Evolutionary conservation across 2,113 vertebrate species (phyloP), one percentile per base, ranked within the genome.

Genomic region (Rostratula benghalensis): DNA sequence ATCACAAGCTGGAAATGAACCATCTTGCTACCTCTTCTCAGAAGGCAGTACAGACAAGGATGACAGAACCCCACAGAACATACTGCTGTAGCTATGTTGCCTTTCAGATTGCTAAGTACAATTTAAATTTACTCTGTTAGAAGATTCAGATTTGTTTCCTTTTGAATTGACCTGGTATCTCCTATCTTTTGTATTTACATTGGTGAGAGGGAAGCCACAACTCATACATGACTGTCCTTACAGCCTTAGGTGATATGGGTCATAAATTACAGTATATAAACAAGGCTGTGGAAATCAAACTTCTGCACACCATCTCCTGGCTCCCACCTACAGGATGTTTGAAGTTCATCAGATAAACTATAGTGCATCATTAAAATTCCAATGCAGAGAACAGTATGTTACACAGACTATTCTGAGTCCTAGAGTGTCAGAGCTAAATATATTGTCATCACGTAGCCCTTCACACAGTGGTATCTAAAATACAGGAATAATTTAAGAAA

Each of bases 321-420:
- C n/a, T 94, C 87, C 75, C 85, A 93, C 74, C 70, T 91, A 89
- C 61, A 94, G 87, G 53, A 88, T 59, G 37, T 89, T 4, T 93
- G 61, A 89, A 83, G 74, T 91, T 85, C 71, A 93, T 91, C 89
- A 83, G 89, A 93, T 87, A 95, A 90, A 94, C 70, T 46, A 60
- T 5, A 75, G 41, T 7, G 53, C 60, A 73, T 76, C 61, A 89
- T 80, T 85, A 80, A 65, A 93, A 95, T 79, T 87, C 83, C 84
- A 91, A 13, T 17, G 45, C 53, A 53, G 74, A 85, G 70, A 87
- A 89, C 84, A 90, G 67, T 23, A 63, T 23, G 57, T 64, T 63
- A 92, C 48, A 73, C 41, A 74, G 93, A 83, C 67, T 78, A 77
- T 16, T 90, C n/a, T 0, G 0, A 94, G 73, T 15, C 28, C 39